phyloP scores from a whole-genome alignment of 2,888 invertebrate genomes.

The Diarsia dahlii region DNA sequence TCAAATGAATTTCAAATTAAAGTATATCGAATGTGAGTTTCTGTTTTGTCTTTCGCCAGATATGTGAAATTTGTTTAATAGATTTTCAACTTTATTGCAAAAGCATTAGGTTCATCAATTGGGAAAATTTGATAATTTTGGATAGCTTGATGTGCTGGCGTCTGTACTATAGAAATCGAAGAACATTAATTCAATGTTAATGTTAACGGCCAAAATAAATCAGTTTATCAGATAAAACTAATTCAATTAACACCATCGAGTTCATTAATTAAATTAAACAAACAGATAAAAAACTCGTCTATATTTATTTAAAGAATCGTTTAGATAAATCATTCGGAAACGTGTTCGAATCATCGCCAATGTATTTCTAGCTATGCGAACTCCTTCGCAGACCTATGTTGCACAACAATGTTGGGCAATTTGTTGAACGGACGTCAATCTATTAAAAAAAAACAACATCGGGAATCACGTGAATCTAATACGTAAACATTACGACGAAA shows the following conservation, averaged over 20 bases:
- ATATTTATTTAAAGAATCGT: neutral
- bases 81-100: no score
- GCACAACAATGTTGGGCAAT: conserved; percentile 76
- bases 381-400: conserved; percentile 59
- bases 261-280: conserved; percentile 5
- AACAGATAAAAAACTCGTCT: neutral
- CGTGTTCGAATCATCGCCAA: conserved; percentile 18
- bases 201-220: neutral
- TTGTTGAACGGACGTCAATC: conserved; percentile 72
- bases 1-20: neutral
- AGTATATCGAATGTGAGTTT: neutral
- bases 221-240: neutral
- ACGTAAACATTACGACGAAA: conserved; percentile 77
- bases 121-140: no score
- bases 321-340: conserved; percentile 9
- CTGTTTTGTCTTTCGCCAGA: no score
- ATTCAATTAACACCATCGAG: conserved; percentile 2
- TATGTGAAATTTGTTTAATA: no score
- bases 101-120: no score
- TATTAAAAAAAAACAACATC: conserved; percentile 72
- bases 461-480: conserved; percentile 79
- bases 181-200: conserved; percentile 3
- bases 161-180: neutral
- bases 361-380: conserved; percentile 30
- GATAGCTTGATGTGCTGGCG: no score